These are phyloP conservation scores for Halcyon leucocephala DNA, from an alignment of 2,797 vertebrate species.

Conservation along the genomic window DNA sequence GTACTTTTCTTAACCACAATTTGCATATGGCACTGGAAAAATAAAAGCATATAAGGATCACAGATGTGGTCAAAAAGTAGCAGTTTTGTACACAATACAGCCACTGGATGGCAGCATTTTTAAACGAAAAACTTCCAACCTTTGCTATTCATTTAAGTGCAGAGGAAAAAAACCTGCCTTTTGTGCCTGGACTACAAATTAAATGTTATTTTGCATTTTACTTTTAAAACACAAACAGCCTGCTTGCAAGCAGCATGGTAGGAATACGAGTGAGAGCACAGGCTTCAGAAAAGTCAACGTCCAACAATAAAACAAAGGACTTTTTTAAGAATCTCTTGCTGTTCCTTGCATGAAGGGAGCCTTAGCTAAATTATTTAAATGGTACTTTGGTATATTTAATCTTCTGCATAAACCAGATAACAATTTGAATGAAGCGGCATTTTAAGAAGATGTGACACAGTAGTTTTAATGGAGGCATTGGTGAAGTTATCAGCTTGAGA, in stretches of 20 bases:
- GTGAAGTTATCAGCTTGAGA: not conserved
- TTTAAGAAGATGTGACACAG: not conserved
- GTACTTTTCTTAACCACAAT: not conserved
- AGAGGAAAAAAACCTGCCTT: not conserved
- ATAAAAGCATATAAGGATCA: not conserved
- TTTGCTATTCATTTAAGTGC: not conserved
- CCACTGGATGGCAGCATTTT: conserved; percentile 82
- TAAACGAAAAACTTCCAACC: conserved; percentile 58
- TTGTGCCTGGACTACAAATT: conserved; percentile 4
- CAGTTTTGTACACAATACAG: not conserved
- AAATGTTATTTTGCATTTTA: conserved; percentile 57
- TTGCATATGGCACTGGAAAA: not conserved
- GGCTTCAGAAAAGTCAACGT: conserved; percentile 32
- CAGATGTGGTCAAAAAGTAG: not conserved
- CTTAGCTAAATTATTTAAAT: conserved; percentile 38
- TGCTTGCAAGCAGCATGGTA: conserved; percentile 34
- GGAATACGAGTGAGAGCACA: conserved; percentile 22
- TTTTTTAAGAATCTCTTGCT: conserved; percentile 39
- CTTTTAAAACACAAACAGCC: conserved; percentile 27
- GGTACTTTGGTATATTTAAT: conserved; percentile 34
- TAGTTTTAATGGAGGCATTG: not conserved
- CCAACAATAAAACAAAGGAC: conserved; percentile 50
- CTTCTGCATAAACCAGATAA: conserved; percentile 34
- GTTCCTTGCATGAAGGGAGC: not conserved
- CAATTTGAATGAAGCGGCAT: conserved; percentile 11